phyloP scores from a whole-genome alignment of 1,140 invertebrate genomes.

The Chelonus insularis region DNA sequence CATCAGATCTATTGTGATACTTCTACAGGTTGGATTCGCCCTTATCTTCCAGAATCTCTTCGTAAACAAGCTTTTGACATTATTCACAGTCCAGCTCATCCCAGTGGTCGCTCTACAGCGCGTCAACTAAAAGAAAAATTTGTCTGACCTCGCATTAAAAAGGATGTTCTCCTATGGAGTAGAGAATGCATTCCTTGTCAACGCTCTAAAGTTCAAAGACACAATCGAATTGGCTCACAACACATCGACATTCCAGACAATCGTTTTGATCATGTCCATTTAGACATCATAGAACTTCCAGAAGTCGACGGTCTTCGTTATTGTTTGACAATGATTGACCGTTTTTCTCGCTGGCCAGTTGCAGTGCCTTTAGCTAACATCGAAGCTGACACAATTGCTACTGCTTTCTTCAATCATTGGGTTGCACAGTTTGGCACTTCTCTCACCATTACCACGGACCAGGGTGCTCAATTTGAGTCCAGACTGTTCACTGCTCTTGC shows the following conservation, averaged over 20 bases:
- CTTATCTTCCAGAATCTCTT: conserved; percentile 34
- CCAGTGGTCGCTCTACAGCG: conserved; percentile 29
- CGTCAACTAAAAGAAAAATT: conserved; percentile 32
- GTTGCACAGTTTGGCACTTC: too few species aligned
- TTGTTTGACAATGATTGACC: not conserved
- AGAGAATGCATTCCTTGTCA: conserved; percentile 34
- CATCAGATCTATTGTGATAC: conserved; percentile 26
- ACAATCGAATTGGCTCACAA: not conserved
- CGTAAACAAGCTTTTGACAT: conserved; percentile 35
- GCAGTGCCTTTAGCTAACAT: not conserved
- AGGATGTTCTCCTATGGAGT: conserved; percentile 34
- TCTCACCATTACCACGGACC: too few species aligned
- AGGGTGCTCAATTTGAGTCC: too few species aligned
- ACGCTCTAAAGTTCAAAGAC: not conserved
- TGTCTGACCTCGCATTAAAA: conserved; percentile 39
- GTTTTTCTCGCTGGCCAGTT: not conserved
- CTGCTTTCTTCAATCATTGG: too few species aligned
- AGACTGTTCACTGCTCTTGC: too few species aligned
- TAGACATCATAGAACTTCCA: not conserved
- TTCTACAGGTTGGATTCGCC: conserved; percentile 25
- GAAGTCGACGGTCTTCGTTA: not conserved
- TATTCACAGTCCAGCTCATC: conserved; percentile 38
- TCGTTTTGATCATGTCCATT: not conserved
- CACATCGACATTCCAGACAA: conserved; percentile 5
- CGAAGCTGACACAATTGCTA: too few species aligned